Conservation (phyloP, 2,888 invertebrate genomes). For the Diplazon laetatorius region DNA sequence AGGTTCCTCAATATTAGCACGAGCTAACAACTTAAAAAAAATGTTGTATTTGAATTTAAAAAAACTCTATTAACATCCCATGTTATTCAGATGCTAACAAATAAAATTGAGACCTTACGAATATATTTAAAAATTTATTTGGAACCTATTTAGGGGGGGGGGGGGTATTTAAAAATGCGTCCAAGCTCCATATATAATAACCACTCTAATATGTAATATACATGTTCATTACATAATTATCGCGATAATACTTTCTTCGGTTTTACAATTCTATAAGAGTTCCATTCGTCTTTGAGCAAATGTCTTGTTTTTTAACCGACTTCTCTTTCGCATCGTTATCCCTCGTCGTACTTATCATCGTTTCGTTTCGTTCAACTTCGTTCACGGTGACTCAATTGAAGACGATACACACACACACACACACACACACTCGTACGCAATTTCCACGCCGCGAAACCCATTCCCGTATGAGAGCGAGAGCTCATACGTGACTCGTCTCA, state of each 20-base stretch:
- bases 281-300: not conserved
- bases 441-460: constrained; percentile 33
- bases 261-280: not conserved
- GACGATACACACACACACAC: too few relatives aligned
- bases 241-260: not conserved
- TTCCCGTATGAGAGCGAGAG: constrained; percentile 58
- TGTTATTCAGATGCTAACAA: too few relatives aligned
- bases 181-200: not conserved
- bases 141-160: too few relatives aligned
- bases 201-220: not conserved
- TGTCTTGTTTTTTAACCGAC: too few relatives aligned
- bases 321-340: constrained; percentile 4
- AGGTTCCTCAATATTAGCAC: too few relatives aligned
- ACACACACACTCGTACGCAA: constrained; percentile 32
- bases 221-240: too few relatives aligned
- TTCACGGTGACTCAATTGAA: constrained; percentile 40
- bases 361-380: constrained; percentile 20
- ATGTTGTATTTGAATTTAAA: too few relatives aligned
- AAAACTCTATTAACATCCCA: too few relatives aligned
- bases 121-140: too few relatives aligned
- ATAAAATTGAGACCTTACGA: too few relatives aligned
- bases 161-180: too few relatives aligned
- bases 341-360: not conserved
- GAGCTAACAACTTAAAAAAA: too few relatives aligned
- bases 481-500: constrained; percentile 49